Conservation (phyloP, 2,113 vertebrate genomes). For the Cynocephalus volans region DNA sequence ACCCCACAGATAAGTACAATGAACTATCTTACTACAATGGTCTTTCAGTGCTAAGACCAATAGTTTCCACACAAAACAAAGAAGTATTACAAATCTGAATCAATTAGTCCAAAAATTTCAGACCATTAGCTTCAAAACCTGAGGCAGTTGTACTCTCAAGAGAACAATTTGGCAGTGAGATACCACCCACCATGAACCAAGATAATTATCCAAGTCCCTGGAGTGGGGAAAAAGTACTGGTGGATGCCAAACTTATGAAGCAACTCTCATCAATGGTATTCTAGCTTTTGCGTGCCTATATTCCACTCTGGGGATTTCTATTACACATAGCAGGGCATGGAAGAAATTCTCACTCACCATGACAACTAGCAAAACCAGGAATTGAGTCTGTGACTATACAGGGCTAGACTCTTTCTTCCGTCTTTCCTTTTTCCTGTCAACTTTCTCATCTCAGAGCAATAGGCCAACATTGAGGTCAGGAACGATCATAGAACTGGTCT, state of each 20-base stretch:
- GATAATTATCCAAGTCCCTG: constrained; percentile 66
- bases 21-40: not conserved
- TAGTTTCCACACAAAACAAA: constrained; percentile 38
- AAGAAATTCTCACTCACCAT: not conserved
- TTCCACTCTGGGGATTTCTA: not conserved
- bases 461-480: not conserved
- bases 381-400: not conserved
- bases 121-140: constrained; percentile 59
- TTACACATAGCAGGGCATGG: not conserved
- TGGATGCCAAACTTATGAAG: constrained; percentile 13
- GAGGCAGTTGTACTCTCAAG: not conserved
- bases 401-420: not conserved
- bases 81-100: constrained; percentile 51
- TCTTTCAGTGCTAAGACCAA: not conserved
- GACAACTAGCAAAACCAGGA: not conserved
- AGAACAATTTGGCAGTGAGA: constrained; percentile 66
- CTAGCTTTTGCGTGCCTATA: not conserved
- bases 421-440: not conserved
- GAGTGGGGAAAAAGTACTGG: not conserved
- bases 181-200: constrained; percentile 73
- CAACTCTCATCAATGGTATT: not conserved
- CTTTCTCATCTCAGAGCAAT: not conserved
- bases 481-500: not conserved
- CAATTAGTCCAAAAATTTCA: constrained; percentile 60
- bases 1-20: no score